Evolutionary conservation across 2,888 invertebrate species (phyloP).

Genomic region (Tetranychus piercei): DNA sequence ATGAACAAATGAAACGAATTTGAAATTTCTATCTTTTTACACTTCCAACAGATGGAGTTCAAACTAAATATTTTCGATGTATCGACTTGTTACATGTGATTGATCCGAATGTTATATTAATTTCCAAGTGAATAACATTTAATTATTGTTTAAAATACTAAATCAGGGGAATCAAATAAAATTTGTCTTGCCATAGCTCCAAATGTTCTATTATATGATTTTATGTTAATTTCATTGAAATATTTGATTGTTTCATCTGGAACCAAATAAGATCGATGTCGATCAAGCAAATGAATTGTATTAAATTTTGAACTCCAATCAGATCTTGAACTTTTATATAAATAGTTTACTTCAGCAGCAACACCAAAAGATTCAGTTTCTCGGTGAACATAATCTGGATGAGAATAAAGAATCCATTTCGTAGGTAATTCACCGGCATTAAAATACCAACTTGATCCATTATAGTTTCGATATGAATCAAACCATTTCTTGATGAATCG

Average conservation of each 20-base stretch:
- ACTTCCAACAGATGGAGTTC: too few relatives aligned
- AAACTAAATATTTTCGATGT: too few relatives aligned
- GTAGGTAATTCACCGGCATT: slow-evolving; percentile 35
- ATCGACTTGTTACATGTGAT: too few relatives aligned
- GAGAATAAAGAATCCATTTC: slow-evolving; percentile 30
- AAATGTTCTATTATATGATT: slow-evolving; percentile 27
- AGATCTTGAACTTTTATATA: slow-evolving; percentile 27
- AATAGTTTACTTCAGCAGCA: slow-evolving; percentile 30
- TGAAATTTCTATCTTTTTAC: too few relatives aligned
- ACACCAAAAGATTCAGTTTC: slow-evolving; percentile 32
- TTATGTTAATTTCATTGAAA: slow-evolving; percentile 28
- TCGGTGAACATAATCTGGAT: slow-evolving; percentile 32
- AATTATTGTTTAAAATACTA: slow-evolving; percentile 11
- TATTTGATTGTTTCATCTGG: slow-evolving; percentile 22
- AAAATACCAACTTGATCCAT: slow-evolving; percentile 30
- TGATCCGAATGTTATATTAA: too few relatives aligned
- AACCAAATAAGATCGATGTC: slow-evolving; percentile 30
- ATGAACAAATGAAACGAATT: too few relatives aligned
- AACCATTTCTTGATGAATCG: slow-evolving; percentile 32
- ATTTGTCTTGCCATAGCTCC: slow-evolving; percentile 28
- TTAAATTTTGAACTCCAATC: slow-evolving; percentile 31
- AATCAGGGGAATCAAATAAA: slow-evolving; percentile 16
- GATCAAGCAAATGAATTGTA: slow-evolving; percentile 32
- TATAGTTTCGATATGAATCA: slow-evolving; percentile 31
- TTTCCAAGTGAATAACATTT: too few relatives aligned